These are phyloP conservation scores for Morone saxatilis DNA, from an alignment of 2,113 vertebrate species.

Conservation along the genomic window DNA sequence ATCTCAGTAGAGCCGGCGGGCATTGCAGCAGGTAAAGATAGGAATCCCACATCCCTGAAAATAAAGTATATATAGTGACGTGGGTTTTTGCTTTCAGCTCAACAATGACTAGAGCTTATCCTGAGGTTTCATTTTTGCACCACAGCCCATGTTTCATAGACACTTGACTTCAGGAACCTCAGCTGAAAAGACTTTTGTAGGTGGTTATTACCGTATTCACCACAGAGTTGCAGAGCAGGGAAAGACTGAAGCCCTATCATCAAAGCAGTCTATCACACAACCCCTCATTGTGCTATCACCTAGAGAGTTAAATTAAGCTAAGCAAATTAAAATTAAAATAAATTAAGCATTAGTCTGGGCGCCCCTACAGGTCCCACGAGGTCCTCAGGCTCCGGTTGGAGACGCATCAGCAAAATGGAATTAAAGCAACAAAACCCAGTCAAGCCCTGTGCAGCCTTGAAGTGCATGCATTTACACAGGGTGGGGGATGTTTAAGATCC, in stretches of 20 bases:
- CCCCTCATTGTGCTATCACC: constrained; percentile 12
- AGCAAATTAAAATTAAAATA: not conserved
- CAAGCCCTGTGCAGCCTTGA: constrained; percentile 31
- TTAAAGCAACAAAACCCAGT: constrained; percentile 28
- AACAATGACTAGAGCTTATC: not conserved
- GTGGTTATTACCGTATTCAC: constrained; percentile 5
- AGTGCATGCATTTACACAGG: constrained; percentile 18
- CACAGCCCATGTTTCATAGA: constrained; percentile 2
- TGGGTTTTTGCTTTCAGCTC: not conserved
- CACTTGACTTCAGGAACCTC: not conserved
- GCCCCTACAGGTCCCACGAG: not conserved
- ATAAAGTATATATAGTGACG: constrained; percentile 14
- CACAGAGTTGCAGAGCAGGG: not conserved
- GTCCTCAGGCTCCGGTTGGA: constrained; percentile 2
- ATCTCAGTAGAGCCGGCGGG: constrained; percentile 49
- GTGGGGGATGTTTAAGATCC: constrained; percentile 54
- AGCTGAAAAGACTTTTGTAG: not conserved
- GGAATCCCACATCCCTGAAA: constrained; percentile 50
- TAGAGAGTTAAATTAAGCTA: not conserved
- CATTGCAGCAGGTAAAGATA: constrained; percentile 36
- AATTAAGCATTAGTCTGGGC: not conserved
- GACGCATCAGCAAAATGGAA: constrained; percentile 13
- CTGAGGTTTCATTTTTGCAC: not conserved
- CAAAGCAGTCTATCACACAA: constrained; percentile 4
- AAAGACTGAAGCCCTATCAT: constrained; percentile 1